Evolutionary conservation across 2,888 invertebrate species (phyloP).

Genomic region (Nesidiocoris tenuis): DNA sequence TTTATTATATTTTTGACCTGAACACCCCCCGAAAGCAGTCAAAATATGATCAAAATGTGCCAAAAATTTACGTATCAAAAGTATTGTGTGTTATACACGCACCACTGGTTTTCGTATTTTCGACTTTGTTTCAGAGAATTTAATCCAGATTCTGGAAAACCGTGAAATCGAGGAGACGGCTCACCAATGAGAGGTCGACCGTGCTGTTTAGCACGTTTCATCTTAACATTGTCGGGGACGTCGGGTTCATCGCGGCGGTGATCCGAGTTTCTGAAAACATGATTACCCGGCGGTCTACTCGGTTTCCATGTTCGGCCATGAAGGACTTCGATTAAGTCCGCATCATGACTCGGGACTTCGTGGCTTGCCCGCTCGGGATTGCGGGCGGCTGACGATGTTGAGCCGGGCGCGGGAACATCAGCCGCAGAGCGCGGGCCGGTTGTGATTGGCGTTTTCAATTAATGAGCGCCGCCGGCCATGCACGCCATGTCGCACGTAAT

Average conservation of each 20-base stretch:
- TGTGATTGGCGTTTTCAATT: slow-evolving; percentile 49
- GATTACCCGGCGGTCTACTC: slow-evolving; percentile 32
- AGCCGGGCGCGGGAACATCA: background rate
- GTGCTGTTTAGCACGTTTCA: too few relatives aligned
- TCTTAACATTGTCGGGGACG: background rate
- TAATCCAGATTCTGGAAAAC: too few relatives aligned
- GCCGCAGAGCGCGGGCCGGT: background rate
- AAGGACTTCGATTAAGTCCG: slow-evolving; percentile 27
- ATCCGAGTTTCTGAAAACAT: slow-evolving; percentile 8
- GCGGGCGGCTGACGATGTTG: slow-evolving; percentile 29
- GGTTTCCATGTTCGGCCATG: slow-evolving; percentile 25
- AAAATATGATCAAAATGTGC: too few relatives aligned
- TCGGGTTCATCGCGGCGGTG: background rate
- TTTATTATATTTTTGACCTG: too few relatives aligned
- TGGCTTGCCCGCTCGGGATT: slow-evolving; percentile 1
- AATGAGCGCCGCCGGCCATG: slow-evolving; percentile 35
- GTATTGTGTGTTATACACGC: too few relatives aligned
- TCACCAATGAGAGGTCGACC: too few relatives aligned
- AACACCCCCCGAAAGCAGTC: too few relatives aligned
- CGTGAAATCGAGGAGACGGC: too few relatives aligned
- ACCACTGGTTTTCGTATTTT: too few relatives aligned
- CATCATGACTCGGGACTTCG: background rate
- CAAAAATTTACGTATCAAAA: too few relatives aligned
- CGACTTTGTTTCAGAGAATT: too few relatives aligned
- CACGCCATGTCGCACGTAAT: slow-evolving; percentile 45